Evolutionary conservation across 2,888 invertebrate species (phyloP).

Genomic region (Ophion ellenae): DNA sequence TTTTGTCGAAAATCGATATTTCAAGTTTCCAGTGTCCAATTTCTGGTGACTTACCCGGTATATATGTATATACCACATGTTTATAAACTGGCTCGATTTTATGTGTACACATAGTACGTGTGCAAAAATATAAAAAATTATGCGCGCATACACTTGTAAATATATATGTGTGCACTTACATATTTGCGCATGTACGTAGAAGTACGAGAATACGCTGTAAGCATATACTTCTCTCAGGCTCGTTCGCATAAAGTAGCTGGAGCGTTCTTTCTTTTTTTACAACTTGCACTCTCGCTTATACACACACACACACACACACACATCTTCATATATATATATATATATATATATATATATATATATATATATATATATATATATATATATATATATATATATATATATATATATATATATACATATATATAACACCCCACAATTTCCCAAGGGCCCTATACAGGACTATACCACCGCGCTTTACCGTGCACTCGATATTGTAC

Average conservation of each 20-base stretch:
- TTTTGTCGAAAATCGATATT: neutral
- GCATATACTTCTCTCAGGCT: slow-evolving; percentile 4
- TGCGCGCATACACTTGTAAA: neutral
- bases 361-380: too few relatives aligned
- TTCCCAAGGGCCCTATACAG: slow-evolving; percentile 27
- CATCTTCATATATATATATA: neutral
- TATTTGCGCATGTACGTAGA: slow-evolving; percentile 1
- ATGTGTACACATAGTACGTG: slow-evolving; percentile 1
- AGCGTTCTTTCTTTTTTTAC: slow-evolving; percentile 41
- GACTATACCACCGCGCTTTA: slow-evolving; percentile 39
- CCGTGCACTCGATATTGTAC: slow-evolving; percentile 19
- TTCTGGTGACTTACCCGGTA: neutral
- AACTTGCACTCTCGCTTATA: slow-evolving; percentile 8
- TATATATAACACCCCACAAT: neutral
- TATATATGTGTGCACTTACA: neutral
- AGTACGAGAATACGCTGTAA: slow-evolving; percentile 22
- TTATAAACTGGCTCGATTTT: slow-evolving; percentile 39
- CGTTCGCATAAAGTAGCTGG: slow-evolving; percentile 57
- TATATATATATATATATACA: neutral
- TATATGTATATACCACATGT: slow-evolving; percentile 25
- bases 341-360: too few relatives aligned
- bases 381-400: too few relatives aligned
- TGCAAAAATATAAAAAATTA: slow-evolving; percentile 11
- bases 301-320: neutral
- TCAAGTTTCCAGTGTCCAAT: neutral